These are phyloP conservation scores for Acanthurus leucopareius DNA, from an alignment of 2,797 vertebrate genomes.

Conservation along the genomic window DNA sequence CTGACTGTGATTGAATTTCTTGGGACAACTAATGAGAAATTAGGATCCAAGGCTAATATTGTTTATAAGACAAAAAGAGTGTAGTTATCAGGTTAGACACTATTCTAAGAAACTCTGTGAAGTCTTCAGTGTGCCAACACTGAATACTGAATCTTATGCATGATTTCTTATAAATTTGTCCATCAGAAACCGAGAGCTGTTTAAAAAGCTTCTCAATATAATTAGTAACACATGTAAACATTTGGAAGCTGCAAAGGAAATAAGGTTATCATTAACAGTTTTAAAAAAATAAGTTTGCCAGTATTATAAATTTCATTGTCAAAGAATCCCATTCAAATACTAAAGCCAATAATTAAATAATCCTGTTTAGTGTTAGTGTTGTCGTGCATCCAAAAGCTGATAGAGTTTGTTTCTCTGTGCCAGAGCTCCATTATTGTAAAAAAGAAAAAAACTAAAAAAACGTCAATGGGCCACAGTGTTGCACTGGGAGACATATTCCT, in stretches of 20 bases:
- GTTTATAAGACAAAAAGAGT: conserved; percentile 7
- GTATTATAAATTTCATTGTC: background rate
- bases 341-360: background rate
- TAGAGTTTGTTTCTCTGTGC: background rate
- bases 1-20: conserved; percentile 29
- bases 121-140: background rate
- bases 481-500: background rate
- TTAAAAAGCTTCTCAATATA: background rate
- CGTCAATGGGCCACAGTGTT: background rate
- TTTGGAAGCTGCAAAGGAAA: background rate
- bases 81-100: conserved; percentile 3
- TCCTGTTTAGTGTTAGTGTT: background rate
- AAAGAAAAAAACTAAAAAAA: background rate
- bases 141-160: background rate
- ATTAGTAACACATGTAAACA: background rate
- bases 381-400: background rate
- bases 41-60: conserved; percentile 32
- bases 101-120: background rate
- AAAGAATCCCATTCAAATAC: background rate
- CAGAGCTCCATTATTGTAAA: background rate
- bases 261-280: background rate
- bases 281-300: background rate
- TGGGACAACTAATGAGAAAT: conserved; percentile 18
- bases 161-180: background rate
- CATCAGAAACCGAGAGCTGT: background rate